Evolutionary conservation across 2,797 vertebrate species (phyloP).

Genomic region (Rhabdomys pumilio): DNA sequence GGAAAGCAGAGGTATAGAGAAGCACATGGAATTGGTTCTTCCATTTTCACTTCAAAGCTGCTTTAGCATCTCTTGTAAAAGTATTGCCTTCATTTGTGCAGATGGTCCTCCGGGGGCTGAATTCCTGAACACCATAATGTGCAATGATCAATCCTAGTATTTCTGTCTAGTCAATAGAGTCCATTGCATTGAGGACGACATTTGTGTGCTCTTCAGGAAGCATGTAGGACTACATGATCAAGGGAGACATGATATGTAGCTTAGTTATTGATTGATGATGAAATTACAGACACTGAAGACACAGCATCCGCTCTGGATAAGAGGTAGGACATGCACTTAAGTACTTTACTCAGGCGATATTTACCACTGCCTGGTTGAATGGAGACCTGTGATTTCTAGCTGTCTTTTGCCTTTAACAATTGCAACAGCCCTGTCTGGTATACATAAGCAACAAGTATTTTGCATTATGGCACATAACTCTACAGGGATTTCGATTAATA

Average conservation of each 20-base stretch:
- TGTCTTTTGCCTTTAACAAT: slow-evolving; percentile 37
- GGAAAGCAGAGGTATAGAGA: slow-evolving; percentile 55
- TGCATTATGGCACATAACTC: slow-evolving; percentile 18
- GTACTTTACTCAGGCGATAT: not conserved
- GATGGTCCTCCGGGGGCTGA: not conserved
- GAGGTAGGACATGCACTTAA: not conserved
- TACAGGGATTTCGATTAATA: slow-evolving; percentile 58
- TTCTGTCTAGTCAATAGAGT: slow-evolving; percentile 45
- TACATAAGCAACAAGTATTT: not conserved
- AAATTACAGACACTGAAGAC: slow-evolving; percentile 37
- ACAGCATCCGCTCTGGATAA: slow-evolving; percentile 33
- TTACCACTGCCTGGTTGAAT: not conserved
- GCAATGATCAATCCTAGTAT: slow-evolving; percentile 28
- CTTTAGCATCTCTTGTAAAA: slow-evolving; percentile 21
- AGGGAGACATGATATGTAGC: not conserved
- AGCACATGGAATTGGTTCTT: not conserved
- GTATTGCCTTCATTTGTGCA: slow-evolving; percentile 16
- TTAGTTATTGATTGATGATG: slow-evolving; percentile 71
- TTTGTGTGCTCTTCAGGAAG: slow-evolving; percentile 44
- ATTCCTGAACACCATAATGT: not conserved
- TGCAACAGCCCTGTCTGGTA: not conserved
- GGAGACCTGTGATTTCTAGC: slow-evolving; percentile 30
- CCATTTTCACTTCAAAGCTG: slow-evolving; percentile 50
- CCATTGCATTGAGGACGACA: slow-evolving; percentile 39
- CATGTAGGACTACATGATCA: slow-evolving; percentile 26